These are phyloP conservation scores for Sinocyclocheilus maitianheensis DNA, from an alignment of 2,113 vertebrate species.

Conservation along the genomic window DNA sequence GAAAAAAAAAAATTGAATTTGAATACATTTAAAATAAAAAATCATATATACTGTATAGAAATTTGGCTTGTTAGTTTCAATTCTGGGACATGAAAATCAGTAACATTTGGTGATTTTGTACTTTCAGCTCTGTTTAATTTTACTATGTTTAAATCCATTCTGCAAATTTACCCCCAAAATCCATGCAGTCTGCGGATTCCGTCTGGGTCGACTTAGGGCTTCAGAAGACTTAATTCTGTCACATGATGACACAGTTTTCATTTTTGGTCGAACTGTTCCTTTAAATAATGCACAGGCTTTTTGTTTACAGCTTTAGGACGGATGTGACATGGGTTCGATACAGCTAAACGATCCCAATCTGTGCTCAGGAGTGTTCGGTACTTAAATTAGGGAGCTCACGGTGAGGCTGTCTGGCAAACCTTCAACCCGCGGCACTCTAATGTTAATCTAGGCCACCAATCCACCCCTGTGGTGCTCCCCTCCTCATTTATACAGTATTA, in stretches of 20 bases:
- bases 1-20: no score
- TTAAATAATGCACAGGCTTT: not conserved
- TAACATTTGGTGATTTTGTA: not conserved
- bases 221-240: not conserved
- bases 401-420: conserved; percentile 13
- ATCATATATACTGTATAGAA: no score
- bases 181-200: not conserved
- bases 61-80: not conserved
- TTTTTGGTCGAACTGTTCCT: not conserved
- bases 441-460: conserved; percentile 46
- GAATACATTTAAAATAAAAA: no score
- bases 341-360: conserved; percentile 21
- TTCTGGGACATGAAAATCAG: not conserved
- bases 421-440: not conserved
- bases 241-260: not conserved
- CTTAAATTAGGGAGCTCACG: conserved; percentile 13
- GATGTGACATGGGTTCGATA: not conserved
- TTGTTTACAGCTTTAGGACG: not conserved
- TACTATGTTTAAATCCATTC: not conserved
- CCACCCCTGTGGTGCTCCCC: conserved; percentile 28
- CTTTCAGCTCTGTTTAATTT: not conserved
- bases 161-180: not conserved
- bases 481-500: conserved; percentile 54
- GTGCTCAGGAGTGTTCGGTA: not conserved
- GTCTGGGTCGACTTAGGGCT: not conserved